Evolutionary conservation across 2,797 vertebrate species (phyloP), one percentile per base, ranked within the genome.

Genomic region (Muscicapa comitata): DNA sequence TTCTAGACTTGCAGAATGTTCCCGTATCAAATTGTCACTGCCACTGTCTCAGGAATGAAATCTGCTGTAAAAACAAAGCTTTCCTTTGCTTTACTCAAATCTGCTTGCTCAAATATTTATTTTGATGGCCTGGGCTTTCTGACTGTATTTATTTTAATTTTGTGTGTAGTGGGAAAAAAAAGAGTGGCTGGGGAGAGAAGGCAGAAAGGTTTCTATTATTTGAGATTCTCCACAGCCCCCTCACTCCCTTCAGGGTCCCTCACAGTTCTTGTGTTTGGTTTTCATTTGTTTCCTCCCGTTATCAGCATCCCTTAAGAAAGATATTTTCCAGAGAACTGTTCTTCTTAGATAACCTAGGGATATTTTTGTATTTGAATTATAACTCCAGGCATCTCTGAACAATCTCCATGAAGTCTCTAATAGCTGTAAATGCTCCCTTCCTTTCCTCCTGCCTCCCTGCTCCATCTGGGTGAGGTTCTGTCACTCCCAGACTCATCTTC

Each of bases 21-120:
- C 92, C 86, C 5, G 0, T 37, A 13, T n/a, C 58, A 59, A 55
- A 42, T 65, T 40, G 58, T 86, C 50, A 20, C 72, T 83, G 88
- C 42, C 31, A 74, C 24, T 7, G 1, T n/a, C 40, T 63, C 18
- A 45, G 66, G 58, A 84, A 53, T 19, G 38, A 76, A 67, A 85
- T 59, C 84, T 59, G 48, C 28, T 66, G 61, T 62, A 29, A 78
- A 82, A 85, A 59, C 3, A 26, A 82, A 82, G 59, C 61, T 79
- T 79, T 42, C 43, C 72, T 59, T 73, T 78, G 70, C 80, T 84
- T 68, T 76, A 18, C 83, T 70, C 59, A 48, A 23, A 75, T 76
- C 63, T 76, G 24, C 70, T 75, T 85, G 53, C 74, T 94, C 93
- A 85, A 95, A 94, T 94, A 90, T 90, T 97, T 96, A 5, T 92